Evolutionary conservation across 2,888 invertebrate genomes (phyloP).

Genomic region (Ophion ventricosus): DNA sequence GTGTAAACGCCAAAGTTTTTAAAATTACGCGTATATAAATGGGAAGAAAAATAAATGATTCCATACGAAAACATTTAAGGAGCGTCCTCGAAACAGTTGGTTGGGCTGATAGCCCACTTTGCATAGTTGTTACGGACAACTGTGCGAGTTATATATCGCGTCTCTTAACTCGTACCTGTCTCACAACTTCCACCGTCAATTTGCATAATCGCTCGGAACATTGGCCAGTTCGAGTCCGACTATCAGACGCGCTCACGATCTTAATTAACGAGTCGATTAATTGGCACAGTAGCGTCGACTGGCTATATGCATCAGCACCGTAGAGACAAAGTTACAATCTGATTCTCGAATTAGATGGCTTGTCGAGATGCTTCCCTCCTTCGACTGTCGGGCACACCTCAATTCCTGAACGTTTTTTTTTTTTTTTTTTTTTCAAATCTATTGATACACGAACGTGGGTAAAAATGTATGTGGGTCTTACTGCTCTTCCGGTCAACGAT

Average conservation of each 20-base stretch:
- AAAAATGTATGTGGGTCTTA: not conserved
- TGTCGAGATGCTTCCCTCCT: slow-evolving; percentile 30
- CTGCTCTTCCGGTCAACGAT: slow-evolving; percentile 22
- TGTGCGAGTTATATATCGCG: slow-evolving; percentile 46
- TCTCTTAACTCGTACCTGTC: slow-evolving; percentile 57
- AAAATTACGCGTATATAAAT: no score
- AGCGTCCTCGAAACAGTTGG: no score
- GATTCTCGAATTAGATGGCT: slow-evolving; percentile 39
- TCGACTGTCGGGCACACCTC: slow-evolving; percentile 2
- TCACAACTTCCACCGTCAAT: slow-evolving; percentile 56
- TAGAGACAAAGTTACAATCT: slow-evolving; percentile 39
- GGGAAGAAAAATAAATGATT: not conserved
- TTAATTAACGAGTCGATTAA: slow-evolving; percentile 66
- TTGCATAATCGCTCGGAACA: slow-evolving; percentile 65
- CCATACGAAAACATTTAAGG: not conserved
- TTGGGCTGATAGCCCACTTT: no score
- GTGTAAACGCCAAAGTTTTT: no score
- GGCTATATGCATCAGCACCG: not conserved
- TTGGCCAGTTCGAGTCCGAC: slow-evolving; percentile 57
- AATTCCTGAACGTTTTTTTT: slow-evolving; percentile 18
- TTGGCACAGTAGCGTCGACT: slow-evolving; percentile 39
- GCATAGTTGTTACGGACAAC: not conserved
- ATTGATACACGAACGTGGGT: not conserved
- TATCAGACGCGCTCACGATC: slow-evolving; percentile 55
- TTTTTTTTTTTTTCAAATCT: not conserved